phyloP scores from a whole-genome alignment of 2,113 vertebrate species.

The Oryzias melastigma region DNA sequence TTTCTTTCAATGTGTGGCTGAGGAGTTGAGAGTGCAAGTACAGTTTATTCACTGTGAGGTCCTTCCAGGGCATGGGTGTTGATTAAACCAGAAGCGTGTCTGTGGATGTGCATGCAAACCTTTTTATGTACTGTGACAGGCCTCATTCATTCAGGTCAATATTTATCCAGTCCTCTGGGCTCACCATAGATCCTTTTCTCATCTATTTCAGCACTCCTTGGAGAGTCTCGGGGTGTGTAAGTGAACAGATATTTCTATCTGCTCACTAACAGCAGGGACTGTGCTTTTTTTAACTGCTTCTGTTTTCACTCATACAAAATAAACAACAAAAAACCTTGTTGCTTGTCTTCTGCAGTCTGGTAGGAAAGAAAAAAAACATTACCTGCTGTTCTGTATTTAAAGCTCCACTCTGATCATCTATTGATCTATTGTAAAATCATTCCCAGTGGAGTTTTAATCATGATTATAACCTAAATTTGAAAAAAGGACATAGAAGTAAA shows the following conservation, averaged over 20 bases:
- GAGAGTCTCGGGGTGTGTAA: slow-evolving; percentile 20
- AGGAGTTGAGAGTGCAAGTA: slow-evolving; percentile 4
- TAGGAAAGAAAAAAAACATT: too few relatives aligned
- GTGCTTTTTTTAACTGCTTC: neutral
- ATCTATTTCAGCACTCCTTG: slow-evolving; percentile 55
- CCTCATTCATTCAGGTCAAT: slow-evolving; percentile 68
- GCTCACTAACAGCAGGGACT: slow-evolving; percentile 6
- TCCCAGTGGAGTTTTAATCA: too few relatives aligned
- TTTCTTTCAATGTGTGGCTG: slow-evolving; percentile 12
- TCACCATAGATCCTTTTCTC: slow-evolving; percentile 44
- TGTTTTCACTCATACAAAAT: slow-evolving; percentile 1
- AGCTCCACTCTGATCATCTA: too few relatives aligned
- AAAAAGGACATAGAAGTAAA: too few relatives aligned
- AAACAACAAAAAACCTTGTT: neutral
- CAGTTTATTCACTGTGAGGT: slow-evolving; percentile 18
- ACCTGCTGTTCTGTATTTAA: too few relatives aligned
- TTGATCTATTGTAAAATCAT: too few relatives aligned
- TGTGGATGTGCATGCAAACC: neutral
- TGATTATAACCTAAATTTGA: too few relatives aligned
- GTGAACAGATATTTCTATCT: slow-evolving; percentile 34
- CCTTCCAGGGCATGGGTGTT: slow-evolving; percentile 18
- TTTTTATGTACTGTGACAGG: slow-evolving; percentile 59
- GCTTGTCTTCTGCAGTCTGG: too few relatives aligned
- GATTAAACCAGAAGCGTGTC: neutral
- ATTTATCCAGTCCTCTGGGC: slow-evolving; percentile 63